A percentile compares a stretch with the other conserved stretches of the same genome.
phyloP scores from a whole-genome alignment of 1,140 invertebrate genomes.

The Drosophila burlai region DNA sequence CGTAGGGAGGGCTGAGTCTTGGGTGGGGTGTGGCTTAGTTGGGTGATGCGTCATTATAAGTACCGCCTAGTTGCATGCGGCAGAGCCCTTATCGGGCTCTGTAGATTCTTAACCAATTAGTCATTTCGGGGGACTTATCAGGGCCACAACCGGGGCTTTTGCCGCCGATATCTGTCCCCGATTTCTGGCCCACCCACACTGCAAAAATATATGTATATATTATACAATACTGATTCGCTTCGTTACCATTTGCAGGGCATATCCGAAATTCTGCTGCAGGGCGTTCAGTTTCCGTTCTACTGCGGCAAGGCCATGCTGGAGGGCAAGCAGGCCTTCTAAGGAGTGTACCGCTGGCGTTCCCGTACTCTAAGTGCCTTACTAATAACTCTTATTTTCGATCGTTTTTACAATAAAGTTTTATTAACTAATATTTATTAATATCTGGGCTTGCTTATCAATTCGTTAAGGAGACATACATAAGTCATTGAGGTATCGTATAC shows the following conservation, averaged over 20 bases:
- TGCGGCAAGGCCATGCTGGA: conserved; percentile 89
- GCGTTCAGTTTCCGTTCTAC: conserved; percentile 89
- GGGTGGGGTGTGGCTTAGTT: background rate
- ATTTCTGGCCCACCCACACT: conserved; percentile 1
- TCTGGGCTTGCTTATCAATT: conserved; percentile 3
- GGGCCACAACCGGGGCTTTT: conserved; percentile 36
- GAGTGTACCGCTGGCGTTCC: conserved; percentile 4
- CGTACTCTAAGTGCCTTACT: conserved; percentile 54
- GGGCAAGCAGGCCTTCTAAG: conserved; percentile 79
- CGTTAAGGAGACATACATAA: background rate
- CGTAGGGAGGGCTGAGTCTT: too few species aligned
- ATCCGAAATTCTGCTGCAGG: conserved; percentile 89
- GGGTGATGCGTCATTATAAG: background rate
- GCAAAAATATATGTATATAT: background rate
- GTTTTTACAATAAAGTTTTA: conserved; percentile 50
- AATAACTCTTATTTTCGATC: conserved; percentile 48
- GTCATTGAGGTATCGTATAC: background rate
- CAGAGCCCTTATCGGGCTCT: conserved; percentile 44
- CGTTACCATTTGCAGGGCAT: conserved; percentile 86
- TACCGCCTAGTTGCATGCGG: conserved; percentile 21
- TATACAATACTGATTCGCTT: conserved; percentile 35
- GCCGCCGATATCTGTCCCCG: conserved; percentile 25
- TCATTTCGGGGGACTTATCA: conserved; percentile 53
- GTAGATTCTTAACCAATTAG: conserved; percentile 53
- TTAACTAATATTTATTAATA: conserved; percentile 40